phyloP scores from a whole-genome alignment of 1,140 invertebrate species.

The Cydia splendana region DNA sequence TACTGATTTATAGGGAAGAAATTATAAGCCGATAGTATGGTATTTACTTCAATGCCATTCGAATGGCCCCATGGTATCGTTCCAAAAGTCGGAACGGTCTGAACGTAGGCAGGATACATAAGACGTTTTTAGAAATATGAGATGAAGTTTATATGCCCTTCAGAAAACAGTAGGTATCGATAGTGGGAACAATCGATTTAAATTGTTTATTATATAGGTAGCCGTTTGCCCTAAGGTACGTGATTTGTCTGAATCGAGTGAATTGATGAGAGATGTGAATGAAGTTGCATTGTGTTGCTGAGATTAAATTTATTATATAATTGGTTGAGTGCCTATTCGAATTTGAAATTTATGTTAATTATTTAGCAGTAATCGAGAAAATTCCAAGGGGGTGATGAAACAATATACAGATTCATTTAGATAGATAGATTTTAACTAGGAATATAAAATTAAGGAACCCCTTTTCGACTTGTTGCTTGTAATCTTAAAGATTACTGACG shows the following conservation, averaged over 20 bases:
- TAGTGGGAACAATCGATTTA: slow-evolving; percentile 1
- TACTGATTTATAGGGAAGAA: slow-evolving; percentile 32
- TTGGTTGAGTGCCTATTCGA: no score
- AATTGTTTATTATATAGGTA: slow-evolving; percentile 15
- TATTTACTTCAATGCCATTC: slow-evolving; percentile 31
- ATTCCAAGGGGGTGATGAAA: no score
- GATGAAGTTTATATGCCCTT: not conserved
- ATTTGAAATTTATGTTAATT: no score
- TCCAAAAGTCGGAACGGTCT: not conserved
- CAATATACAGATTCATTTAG: no score
- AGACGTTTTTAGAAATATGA: not conserved
- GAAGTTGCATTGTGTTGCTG: not conserved
- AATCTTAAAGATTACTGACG: no score
- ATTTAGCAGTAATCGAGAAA: no score
- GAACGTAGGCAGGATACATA: not conserved
- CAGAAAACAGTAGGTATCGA: not conserved
- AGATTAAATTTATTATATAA: not conserved
- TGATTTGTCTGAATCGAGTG: not conserved
- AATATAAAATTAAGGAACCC: no score
- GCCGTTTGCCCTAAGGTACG: not conserved
- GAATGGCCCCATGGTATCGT: not conserved
- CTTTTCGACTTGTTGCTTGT: no score
- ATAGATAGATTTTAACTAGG: no score
- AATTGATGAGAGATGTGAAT: not conserved
- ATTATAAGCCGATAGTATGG: slow-evolving; percentile 26